Conservation (phyloP, 1,140 invertebrate species). For the Paraescarpia echinospica region DNA sequence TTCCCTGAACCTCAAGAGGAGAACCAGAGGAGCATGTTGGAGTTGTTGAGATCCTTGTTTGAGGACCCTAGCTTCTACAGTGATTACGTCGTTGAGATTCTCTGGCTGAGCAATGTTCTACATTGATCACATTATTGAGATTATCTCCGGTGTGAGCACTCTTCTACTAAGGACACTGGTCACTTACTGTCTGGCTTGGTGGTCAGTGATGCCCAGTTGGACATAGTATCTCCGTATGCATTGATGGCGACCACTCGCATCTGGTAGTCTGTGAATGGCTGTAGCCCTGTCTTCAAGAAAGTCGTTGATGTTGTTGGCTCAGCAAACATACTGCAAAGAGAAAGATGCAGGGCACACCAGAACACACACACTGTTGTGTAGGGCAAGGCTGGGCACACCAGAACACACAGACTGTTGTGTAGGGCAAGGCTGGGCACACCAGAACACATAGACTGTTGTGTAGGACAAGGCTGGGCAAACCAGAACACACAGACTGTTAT, state of each 20-base stretch:
- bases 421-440: no score
- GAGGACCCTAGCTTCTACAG: background rate
- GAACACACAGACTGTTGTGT: no score
- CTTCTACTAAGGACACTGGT: slow-evolving; percentile 7
- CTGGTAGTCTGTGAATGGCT: slow-evolving; percentile 50
- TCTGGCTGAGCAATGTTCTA: no score
- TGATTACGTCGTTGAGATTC: background rate
- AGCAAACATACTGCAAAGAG: slow-evolving; percentile 47
- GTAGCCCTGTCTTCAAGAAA: slow-evolving; percentile 43
- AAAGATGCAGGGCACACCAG: background rate
- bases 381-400: no score
- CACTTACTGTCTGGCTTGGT: slow-evolving; percentile 54
- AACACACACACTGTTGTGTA: no score
- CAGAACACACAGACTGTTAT: no score
- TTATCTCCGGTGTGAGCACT: background rate
- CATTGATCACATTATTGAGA: no score
- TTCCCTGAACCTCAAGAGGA: no score
- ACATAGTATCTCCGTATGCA: slow-evolving; percentile 43
- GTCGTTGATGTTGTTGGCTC: slow-evolving; percentile 45
- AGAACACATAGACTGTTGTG: no score
- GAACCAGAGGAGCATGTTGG: no score
- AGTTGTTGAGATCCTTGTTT: background rate
- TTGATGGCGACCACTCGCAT: slow-evolving; percentile 51
- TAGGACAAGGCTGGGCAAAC: no score
- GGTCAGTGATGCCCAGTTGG: slow-evolving; percentile 45